Conservation (phyloP, 2,888 invertebrate species). For the Hartigia nigra region DNA sequence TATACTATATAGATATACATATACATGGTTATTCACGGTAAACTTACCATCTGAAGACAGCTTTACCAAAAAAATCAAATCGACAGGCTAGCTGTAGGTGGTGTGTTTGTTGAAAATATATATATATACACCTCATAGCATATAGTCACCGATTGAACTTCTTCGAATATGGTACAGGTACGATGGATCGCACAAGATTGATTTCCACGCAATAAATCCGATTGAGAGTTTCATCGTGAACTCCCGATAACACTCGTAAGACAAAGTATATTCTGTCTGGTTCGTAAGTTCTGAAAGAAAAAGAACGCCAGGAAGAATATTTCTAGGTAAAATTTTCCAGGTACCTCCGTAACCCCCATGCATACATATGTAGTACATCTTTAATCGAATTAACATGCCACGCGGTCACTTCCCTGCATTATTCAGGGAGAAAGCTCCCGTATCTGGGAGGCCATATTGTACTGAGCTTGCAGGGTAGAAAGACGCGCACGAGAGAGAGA, state of each 20-base stretch:
- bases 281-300: not conserved
- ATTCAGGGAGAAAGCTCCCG: not conserved
- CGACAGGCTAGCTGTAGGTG: too few relatives aligned
- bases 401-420: not conserved
- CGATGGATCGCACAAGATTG: not conserved
- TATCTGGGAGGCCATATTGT: not conserved
- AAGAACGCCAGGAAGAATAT: not conserved
- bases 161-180: not conserved
- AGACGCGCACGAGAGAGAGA: not conserved
- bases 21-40: too few relatives aligned
- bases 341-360: not conserved
- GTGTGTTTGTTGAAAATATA: too few relatives aligned
- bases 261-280: not conserved
- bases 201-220: not conserved
- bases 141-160: not conserved
- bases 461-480: not conserved
- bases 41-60: too few relatives aligned
- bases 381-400: not conserved
- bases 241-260: not conserved
- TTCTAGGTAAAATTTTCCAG: not conserved
- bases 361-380: not conserved
- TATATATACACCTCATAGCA: too few relatives aligned
- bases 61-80: too few relatives aligned
- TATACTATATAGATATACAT: too few relatives aligned
- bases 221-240: too few relatives aligned